Evolutionary conservation across 2,113 vertebrate species (phyloP).

Genomic region (Scortum barcoo): DNA sequence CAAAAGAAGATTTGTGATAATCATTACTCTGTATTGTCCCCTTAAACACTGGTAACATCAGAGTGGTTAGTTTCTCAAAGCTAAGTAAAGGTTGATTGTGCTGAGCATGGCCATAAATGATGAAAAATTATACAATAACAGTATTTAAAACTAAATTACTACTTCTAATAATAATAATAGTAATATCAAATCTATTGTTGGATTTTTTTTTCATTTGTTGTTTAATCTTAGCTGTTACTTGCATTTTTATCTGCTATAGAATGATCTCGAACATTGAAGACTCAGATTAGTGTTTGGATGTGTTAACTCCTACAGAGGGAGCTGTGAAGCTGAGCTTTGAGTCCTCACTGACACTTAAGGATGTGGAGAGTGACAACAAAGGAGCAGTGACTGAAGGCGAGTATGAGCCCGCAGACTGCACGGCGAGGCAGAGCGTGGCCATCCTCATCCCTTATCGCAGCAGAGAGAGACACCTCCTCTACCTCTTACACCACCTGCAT

Average conservation of each 20-base stretch:
- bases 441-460: slow-evolving; percentile 93
- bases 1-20: background rate
- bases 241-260: background rate
- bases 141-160: background rate
- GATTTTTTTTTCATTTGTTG: too few species aligned
- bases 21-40: background rate
- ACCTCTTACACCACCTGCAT: slow-evolving; percentile 93
- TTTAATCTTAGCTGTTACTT: background rate
- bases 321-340: slow-evolving; percentile 86
- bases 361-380: slow-evolving; percentile 88
- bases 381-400: slow-evolving; percentile 84
- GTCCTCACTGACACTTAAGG: slow-evolving; percentile 86
- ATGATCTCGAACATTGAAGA: background rate
- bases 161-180: too few species aligned
- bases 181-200: background rate
- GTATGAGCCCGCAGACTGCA: slow-evolving; percentile 87
- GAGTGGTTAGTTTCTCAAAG: background rate
- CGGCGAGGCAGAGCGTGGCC: slow-evolving; percentile 89
- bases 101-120: background rate
- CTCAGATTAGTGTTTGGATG: background rate
- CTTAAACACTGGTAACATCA: background rate
- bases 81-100: background rate
- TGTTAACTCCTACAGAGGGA: slow-evolving; percentile 82
- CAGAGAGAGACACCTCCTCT: slow-evolving; percentile 92
- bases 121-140: background rate